These are phyloP conservation scores for Mirza zaza DNA, from an alignment of 2,113 vertebrate species.

Conservation along the genomic window DNA sequence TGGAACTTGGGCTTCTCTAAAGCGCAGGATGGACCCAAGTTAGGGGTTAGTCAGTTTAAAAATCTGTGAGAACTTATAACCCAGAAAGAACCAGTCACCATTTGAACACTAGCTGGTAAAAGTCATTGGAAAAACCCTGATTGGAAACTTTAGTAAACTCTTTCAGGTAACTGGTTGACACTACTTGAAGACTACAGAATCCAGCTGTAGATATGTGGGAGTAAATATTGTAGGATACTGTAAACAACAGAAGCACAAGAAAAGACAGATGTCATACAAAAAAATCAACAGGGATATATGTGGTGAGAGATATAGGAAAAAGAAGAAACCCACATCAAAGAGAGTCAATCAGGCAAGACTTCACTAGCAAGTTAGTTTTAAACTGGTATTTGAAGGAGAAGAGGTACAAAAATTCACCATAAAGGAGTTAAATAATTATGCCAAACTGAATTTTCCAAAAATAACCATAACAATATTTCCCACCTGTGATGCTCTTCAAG, in stretches of 20 bases:
- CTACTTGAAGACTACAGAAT: background rate
- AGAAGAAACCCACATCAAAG: background rate
- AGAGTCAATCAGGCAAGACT: background rate
- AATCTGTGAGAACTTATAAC: background rate
- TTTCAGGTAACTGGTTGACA: background rate
- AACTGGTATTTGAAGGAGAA: background rate
- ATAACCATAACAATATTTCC: background rate
- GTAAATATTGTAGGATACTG: background rate
- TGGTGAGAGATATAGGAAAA: background rate
- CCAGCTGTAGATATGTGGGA: background rate
- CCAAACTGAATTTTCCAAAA: background rate
- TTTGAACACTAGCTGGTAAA: background rate
- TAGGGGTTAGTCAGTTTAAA: background rate
- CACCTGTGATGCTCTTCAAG: background rate
- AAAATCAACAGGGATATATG: background rate
- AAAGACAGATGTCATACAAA: background rate
- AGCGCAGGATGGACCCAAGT: background rate
- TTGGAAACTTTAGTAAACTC: background rate
- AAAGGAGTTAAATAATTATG: background rate
- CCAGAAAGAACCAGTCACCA: slow-evolving; percentile 12
- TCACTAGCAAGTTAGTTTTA: background rate
- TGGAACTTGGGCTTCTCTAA: background rate
- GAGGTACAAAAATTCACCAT: background rate
- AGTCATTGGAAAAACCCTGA: background rate
- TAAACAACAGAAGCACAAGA: background rate